phyloP scores from a whole-genome alignment of 2,113 vertebrate genomes.

The Clarias magur region DNA sequence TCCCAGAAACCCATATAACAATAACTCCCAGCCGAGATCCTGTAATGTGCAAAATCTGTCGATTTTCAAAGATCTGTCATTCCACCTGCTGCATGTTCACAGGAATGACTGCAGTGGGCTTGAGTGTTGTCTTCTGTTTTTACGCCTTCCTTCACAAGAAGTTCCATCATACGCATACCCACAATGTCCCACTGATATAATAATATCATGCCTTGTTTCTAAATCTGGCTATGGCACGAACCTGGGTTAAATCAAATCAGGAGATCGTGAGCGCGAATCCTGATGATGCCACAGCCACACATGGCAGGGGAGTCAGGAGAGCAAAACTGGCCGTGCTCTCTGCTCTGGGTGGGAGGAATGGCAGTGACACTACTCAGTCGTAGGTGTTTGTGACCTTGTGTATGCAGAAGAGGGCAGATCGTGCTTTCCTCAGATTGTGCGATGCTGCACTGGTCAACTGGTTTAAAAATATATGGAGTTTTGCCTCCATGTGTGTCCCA shows the following conservation, averaged over 20 bases:
- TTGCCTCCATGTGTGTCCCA: not conserved
- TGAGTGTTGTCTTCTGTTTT: too few species aligned
- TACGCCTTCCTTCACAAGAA: too few species aligned
- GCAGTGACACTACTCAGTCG: not conserved
- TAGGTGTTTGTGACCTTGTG: not conserved
- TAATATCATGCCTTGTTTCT: not conserved
- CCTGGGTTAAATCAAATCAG: not conserved
- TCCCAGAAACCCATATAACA: too few species aligned
- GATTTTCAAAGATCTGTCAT: too few species aligned
- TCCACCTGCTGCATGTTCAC: too few species aligned
- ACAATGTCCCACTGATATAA: not conserved
- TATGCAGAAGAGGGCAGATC: not conserved
- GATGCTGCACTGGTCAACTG: not conserved
- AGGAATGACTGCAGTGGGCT: too few species aligned
- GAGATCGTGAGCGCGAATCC: not conserved
- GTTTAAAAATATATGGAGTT: not conserved
- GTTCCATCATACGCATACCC: too few species aligned
- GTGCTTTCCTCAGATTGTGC: not conserved
- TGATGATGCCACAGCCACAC: not conserved
- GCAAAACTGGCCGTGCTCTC: not conserved
- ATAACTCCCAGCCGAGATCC: too few species aligned
- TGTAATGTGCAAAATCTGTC: too few species aligned
- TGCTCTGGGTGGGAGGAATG: not conserved
- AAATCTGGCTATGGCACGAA: not conserved
- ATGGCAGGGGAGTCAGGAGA: not conserved